phyloP scores from a whole-genome alignment of 2,888 invertebrate genomes.

The Lutraria lutraria region DNA sequence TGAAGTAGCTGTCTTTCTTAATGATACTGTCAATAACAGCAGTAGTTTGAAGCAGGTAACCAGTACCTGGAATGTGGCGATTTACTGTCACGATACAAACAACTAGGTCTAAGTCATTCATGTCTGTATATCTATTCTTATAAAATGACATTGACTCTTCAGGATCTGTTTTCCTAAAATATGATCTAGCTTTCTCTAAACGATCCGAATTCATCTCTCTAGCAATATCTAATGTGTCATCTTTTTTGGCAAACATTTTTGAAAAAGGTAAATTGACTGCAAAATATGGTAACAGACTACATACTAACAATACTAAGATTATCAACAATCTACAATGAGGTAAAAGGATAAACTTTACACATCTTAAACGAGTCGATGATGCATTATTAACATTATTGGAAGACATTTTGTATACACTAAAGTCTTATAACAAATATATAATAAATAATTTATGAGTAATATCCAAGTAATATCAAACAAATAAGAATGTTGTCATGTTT shows the following conservation, averaged over 20 bases:
- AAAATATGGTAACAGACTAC: slow-evolving; percentile 24
- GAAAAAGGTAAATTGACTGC: slow-evolving; percentile 48
- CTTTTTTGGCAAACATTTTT: slow-evolving; percentile 39
- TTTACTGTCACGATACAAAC: slow-evolving; percentile 52
- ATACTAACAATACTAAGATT: slow-evolving; percentile 13
- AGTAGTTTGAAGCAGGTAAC: slow-evolving; percentile 59
- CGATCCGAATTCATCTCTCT: slow-evolving; percentile 46
- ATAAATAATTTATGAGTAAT: too few relatives aligned
- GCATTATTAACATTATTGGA: background rate
- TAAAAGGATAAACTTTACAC: background rate
- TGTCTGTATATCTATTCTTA: background rate
- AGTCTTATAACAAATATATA: too few relatives aligned
- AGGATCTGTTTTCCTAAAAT: slow-evolving; percentile 32
- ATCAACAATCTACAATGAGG: slow-evolving; percentile 25
- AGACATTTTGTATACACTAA: background rate
- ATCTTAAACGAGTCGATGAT: background rate
- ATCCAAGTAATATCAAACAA: too few relatives aligned
- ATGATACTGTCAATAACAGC: slow-evolving; percentile 67
- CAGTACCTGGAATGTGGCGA: slow-evolving; percentile 27
- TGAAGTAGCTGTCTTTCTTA: slow-evolving; percentile 62
- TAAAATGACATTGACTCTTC: slow-evolving; percentile 35
- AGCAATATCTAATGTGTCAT: slow-evolving; percentile 42
- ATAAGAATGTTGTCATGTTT: too few relatives aligned
- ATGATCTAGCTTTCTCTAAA: slow-evolving; percentile 36
- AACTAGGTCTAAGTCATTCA: slow-evolving; percentile 33